Conservation (phyloP, 2,797 vertebrate genomes). For the Scyliorhinus canicula region DNA sequence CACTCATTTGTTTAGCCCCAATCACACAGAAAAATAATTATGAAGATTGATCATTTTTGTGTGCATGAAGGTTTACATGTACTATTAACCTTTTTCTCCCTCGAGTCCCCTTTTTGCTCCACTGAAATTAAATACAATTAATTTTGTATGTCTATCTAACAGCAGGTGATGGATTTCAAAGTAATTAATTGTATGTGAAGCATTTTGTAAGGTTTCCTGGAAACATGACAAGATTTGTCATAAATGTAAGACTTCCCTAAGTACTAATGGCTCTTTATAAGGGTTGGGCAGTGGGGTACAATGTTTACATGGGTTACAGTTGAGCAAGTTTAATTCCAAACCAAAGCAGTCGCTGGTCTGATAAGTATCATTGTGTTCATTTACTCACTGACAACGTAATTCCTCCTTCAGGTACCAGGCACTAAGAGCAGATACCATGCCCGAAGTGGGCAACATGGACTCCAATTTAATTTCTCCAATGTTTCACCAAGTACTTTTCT, state of each 20-base stretch:
- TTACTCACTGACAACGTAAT: background rate
- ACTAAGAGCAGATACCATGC: too few species aligned
- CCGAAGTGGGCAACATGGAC: too few species aligned
- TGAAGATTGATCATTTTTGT: constrained; percentile 17
- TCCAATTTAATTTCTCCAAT: too few species aligned
- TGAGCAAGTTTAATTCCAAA: background rate
- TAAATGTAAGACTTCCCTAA: background rate
- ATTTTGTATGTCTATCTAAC: background rate
- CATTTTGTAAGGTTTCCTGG: background rate
- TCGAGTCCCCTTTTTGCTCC: background rate
- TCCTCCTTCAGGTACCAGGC: background rate
- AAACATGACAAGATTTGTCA: background rate
- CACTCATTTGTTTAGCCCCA: background rate
- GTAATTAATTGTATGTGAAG: background rate
- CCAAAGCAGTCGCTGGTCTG: background rate
- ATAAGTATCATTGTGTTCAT: background rate
- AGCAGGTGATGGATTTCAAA: constrained; percentile 15
- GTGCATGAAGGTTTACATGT: background rate
- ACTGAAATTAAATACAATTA: constrained; percentile 18
- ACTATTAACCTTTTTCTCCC: background rate
- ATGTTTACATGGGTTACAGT: background rate
- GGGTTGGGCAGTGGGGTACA: background rate
- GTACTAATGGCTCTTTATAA: background rate
- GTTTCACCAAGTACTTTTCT: too few species aligned
- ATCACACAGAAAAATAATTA: background rate